phyloP scores from a whole-genome alignment of 1,140 invertebrate species.

The Drosophila subobscura region DNA sequence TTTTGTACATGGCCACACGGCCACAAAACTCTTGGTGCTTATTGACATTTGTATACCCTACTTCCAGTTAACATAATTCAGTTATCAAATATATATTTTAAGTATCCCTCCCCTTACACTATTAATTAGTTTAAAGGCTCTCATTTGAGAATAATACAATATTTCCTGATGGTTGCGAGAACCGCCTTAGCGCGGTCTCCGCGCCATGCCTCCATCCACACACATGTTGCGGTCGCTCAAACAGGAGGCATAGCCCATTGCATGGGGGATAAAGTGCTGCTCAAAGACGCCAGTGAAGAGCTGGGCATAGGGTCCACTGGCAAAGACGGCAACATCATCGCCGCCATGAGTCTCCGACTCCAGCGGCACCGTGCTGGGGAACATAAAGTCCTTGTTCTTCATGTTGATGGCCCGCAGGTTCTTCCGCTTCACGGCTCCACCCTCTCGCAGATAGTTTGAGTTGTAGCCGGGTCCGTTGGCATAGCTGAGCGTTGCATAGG shows the following conservation, averaged over 20 bases:
- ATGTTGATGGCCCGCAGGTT: conserved; percentile 72
- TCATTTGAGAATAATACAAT: conserved; percentile 54
- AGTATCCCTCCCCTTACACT: conserved; percentile 13
- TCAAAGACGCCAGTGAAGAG: conserved; percentile 88
- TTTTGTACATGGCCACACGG: no score
- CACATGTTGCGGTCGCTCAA: conserved; percentile 84
- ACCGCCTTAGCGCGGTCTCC: conserved; percentile 24
- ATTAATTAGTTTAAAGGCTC: conserved; percentile 13
- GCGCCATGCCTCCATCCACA: conserved; percentile 41
- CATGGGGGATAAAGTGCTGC: conserved; percentile 89
- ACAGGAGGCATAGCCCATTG: conserved; percentile 88
- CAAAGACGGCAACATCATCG: conserved; percentile 87
- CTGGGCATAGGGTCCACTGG: conserved; percentile 87
- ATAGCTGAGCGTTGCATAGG: conserved; percentile 87
- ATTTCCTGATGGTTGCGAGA: conserved; percentile 19
- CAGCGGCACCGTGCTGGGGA: conserved; percentile 84
- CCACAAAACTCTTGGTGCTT: no score
- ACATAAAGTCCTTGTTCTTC: conserved; percentile 84
- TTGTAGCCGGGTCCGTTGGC: conserved; percentile 87
- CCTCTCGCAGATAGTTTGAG: conserved; percentile 59
- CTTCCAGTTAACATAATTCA: background rate
- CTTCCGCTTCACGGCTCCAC: conserved; percentile 44
- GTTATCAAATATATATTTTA: background rate
- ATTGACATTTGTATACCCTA: no score
- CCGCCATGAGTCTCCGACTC: conserved; percentile 84